Evolutionary conservation across 2,113 vertebrate genomes (phyloP).

Genomic region (Madoqua kirkii): DNA sequence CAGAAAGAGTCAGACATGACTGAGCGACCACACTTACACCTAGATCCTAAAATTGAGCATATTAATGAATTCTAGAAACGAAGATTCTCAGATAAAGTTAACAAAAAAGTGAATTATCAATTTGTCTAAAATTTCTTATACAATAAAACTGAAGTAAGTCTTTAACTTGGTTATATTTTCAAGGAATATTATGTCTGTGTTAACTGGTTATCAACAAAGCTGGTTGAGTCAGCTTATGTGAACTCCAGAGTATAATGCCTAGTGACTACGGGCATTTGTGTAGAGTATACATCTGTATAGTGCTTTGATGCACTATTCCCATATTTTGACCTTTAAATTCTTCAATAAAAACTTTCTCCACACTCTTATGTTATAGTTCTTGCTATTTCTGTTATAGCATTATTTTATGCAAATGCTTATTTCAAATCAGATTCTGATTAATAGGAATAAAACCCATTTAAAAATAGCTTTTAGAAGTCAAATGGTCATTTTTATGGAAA

Average conservation of each 20-base stretch:
- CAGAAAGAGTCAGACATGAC: not conserved
- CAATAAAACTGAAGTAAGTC: not conserved
- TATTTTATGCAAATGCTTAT: not conserved
- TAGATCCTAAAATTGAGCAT: not conserved
- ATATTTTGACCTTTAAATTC: not conserved
- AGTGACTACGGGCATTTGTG: not conserved
- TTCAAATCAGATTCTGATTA: not conserved
- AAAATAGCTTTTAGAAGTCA: constrained; percentile 11
- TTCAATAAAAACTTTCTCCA: not conserved
- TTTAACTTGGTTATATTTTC: not conserved
- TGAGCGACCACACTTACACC: not conserved
- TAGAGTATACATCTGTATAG: not conserved
- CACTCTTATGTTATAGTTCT: not conserved
- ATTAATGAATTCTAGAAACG: not conserved
- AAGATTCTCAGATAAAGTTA: not conserved
- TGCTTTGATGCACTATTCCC: not conserved
- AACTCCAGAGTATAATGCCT: not conserved
- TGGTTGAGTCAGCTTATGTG: not conserved
- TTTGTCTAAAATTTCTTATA: not conserved
- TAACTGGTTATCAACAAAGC: not conserved
- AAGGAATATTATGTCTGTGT: not conserved
- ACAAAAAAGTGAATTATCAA: not conserved
- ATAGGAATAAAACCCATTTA: not conserved
- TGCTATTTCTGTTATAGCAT: not conserved
- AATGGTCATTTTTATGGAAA: not conserved